Conservation (phyloP, 64 coral and sea anemone species). For the Montipora sp. region DNA sequence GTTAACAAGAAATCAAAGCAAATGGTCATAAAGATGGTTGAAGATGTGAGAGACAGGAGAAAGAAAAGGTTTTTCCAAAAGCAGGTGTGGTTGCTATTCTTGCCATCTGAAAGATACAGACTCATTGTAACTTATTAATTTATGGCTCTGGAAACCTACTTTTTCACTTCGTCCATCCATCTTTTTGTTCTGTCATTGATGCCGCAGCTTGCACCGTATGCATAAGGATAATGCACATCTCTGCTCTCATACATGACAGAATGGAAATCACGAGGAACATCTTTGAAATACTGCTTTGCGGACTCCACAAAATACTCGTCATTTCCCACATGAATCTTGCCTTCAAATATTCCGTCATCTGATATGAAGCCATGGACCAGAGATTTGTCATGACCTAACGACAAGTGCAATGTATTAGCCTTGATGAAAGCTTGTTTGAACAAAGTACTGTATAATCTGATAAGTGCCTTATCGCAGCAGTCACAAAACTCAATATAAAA, state of each 20-base stretch:
- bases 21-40: too few species aligned
- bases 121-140: neutral
- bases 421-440: too few species aligned
- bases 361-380: constrained; percentile 86
- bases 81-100: too few species aligned
- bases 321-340: constrained; percentile 87
- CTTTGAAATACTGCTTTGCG: constrained; percentile 77
- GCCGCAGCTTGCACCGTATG: constrained; percentile 71
- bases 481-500: too few species aligned
- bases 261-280: constrained; percentile 67
- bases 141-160: neutral
- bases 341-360: constrained; percentile 84
- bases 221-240: constrained; percentile 81
- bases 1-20: too few species aligned
- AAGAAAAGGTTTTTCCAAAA: too few species aligned
- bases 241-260: constrained; percentile 83
- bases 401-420: too few species aligned
- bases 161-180: constrained; percentile 74
- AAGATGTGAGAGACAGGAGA: too few species aligned
- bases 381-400: constrained; percentile 61
- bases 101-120: too few species aligned
- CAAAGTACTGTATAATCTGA: too few species aligned
- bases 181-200: constrained; percentile 59
- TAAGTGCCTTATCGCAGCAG: too few species aligned
- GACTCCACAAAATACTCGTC: constrained; percentile 85